Evolutionary conservation across 37 sponge, comb jelly and placozoan genomes (phyloP).

Genomic region (Amphimedon queenslandica): DNA sequence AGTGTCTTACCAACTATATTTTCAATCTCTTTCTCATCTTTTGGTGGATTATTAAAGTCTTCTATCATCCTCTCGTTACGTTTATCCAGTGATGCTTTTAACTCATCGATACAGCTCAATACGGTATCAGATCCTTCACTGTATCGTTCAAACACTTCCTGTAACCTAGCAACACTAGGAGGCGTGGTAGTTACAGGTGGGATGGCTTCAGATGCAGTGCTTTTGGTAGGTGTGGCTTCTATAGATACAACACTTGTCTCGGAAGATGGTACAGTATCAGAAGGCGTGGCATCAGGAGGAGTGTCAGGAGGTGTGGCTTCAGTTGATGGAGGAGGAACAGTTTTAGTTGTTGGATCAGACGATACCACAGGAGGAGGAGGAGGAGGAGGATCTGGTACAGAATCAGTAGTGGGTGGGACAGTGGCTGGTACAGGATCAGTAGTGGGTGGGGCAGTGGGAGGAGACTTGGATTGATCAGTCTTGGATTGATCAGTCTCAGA

Average conservation of each 20-base stretch:
- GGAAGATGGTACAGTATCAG: neutral
- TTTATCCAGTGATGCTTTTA: neutral
- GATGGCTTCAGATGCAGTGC: neutral
- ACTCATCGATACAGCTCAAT: no score
- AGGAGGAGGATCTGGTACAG: no score
- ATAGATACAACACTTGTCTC: neutral
- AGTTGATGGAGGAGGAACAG: no score
- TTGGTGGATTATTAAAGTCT: neutral
- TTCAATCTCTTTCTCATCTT: neutral
- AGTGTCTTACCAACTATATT: neutral
- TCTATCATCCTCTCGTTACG: neutral
- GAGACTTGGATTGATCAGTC: no score
- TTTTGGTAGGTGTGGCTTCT: neutral
- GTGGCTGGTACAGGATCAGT: no score
- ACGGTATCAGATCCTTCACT: neutral
- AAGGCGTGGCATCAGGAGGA: neutral
- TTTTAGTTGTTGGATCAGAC: no score
- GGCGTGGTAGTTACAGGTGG: neutral
- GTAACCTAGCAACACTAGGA: constrained; percentile 1
- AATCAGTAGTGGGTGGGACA: no score
- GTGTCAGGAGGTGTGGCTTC: no score
- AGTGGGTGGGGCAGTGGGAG: no score
- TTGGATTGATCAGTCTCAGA: no score
- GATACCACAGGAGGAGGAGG: no score
- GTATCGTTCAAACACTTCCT: neutral